These are phyloP conservation scores for Callyntrura guangdongensis DNA, from an alignment of 2,888 invertebrate species.

Conservation along the genomic window DNA sequence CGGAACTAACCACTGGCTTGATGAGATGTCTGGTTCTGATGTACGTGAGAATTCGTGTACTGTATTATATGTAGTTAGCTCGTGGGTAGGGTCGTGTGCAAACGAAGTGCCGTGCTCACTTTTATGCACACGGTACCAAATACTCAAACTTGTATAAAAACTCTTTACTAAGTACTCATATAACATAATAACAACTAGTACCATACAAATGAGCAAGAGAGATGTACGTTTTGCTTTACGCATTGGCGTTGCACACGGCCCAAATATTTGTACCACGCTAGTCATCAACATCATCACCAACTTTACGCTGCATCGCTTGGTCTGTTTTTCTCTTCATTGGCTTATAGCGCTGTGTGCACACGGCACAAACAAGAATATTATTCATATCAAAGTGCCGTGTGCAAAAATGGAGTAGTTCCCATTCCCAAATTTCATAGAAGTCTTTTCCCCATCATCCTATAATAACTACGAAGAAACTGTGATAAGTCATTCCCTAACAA, in stretches of 20 bases:
- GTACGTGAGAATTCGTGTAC: constrained; percentile 25
- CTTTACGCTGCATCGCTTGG: background rate
- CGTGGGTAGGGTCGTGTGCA: constrained; percentile 66
- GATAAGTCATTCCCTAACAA: constrained; percentile 26
- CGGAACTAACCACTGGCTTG: constrained; percentile 39
- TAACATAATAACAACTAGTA: background rate
- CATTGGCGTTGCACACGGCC: constrained; percentile 27
- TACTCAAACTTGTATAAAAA: background rate
- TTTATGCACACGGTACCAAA: constrained; percentile 43
- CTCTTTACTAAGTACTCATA: background rate
- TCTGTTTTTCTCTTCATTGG: constrained; percentile 16
- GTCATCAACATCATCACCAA: background rate
- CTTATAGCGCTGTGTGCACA: constrained; percentile 34
- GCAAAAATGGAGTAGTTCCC: constrained; percentile 58
- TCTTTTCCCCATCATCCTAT: constrained; percentile 33
- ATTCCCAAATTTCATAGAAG: constrained; percentile 40
- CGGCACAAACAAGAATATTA: background rate
- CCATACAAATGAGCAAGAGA: background rate
- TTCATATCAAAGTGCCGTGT: constrained; percentile 39
- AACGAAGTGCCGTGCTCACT: constrained; percentile 49
- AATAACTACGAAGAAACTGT: background rate
- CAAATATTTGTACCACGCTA: constrained; percentile 1
- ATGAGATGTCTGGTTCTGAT: constrained; percentile 50
- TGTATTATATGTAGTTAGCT: constrained; percentile 49
- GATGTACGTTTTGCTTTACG: background rate